Base-by-base conservation (phyloP, 1,140 invertebrate species). In the Thalassaphorura encarpata region DNA sequence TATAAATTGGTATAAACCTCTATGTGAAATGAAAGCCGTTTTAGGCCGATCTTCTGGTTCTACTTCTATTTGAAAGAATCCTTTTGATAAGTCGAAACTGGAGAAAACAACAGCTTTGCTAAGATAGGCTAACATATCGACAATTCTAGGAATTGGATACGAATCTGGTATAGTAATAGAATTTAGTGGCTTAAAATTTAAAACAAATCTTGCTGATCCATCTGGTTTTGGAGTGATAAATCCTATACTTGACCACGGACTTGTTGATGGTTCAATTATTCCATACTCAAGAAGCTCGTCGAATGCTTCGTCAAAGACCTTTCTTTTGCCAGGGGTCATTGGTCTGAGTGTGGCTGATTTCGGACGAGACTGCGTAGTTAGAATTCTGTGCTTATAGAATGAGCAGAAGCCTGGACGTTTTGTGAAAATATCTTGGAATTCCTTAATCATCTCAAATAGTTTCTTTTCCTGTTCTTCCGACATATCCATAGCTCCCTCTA, bases 131-230 rank as follows among this genome's bases (percentile, higher is more conserved):
- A 62, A 49, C 1, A 62, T 39, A 19, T 58, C 53, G 23, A 56
- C 53, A 5, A 56, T 48, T 19, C 49, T 16, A 1, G 68, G 69
- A 0, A 75, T 52, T 2, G 71, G 71, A 54, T 73, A 75, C 0
- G 63, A 33, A 51, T 77, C 72, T 0, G 67, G 66, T 18, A 66
- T 52, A 5, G 72, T 76, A 5, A 67, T 23, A 0, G 61, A 40
- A 60, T 78, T 78, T 0, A 77, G 54, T 16, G 48, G 39, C 3
- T 71, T 60, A 54, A 73, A 78, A 62, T 78, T 75, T 0, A 74
- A 70, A 54, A 69, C 72, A 0, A 69, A 61, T 26, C 76, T 55
- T 60, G 66, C 72, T 6, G 54, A 52, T 5, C 68, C 70, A 53
- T 69, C 62, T 47, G 66, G 62, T 52, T 78, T 77, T 6, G 60